Evolutionary conservation across 2,113 vertebrate species (phyloP), one percentile per base, ranked within the genome.

Genomic region (Thryonomys swinderianus): DNA sequence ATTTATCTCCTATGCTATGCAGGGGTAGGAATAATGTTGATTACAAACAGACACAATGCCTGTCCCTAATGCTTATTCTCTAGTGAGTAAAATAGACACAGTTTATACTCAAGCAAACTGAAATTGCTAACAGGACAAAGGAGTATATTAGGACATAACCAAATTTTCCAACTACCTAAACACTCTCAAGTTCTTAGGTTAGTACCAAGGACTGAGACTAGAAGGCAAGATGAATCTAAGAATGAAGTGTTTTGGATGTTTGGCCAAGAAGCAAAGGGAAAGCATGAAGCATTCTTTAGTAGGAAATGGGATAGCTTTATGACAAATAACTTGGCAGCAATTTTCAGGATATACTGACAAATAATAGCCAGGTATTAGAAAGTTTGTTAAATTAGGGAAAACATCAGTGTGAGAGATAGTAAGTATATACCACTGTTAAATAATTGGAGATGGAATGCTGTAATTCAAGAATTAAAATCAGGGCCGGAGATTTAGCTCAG

Each of bases 381-480:
- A 90, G 1, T 59, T 57, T 89, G 21, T 76, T 62, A 55, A 91
- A 83, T 37, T 57, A 69, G 23, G 34, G 12, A 10, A 88, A 88
- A 64, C 73, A 53, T 42, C 45, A n/a, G n/a, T n/a, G n/a, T n/a
- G n/a, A n/a, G n/a, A n/a, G n/a, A n/a, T n/a, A n/a, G n/a, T n/a
- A n/a, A n/a, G n/a, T n/a, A n/a, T n/a, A n/a, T n/a, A n/a, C n/a
- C n/a, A n/a, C n/a, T n/a, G n/a, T n/a, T n/a, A 34, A 32, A 90
- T 81, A 80, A 89, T 59, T 81, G 2, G 4, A 37, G 51, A 64
- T 17, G 4, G 23, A 85, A 88, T 81, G 8, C 34, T 81, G 67
- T 37, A 93, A 88, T 62, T 59, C 83, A 66, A 11, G 55, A 79
- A 90, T 42, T 67, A 73, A 86, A 89, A 61, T 74, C 51, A 73